Evolutionary conservation across 53 echinoderm and acorn worm species (phyloP), one percentile per base, ranked within the genome.

Genomic region (Paracentrotus lividus): DNA sequence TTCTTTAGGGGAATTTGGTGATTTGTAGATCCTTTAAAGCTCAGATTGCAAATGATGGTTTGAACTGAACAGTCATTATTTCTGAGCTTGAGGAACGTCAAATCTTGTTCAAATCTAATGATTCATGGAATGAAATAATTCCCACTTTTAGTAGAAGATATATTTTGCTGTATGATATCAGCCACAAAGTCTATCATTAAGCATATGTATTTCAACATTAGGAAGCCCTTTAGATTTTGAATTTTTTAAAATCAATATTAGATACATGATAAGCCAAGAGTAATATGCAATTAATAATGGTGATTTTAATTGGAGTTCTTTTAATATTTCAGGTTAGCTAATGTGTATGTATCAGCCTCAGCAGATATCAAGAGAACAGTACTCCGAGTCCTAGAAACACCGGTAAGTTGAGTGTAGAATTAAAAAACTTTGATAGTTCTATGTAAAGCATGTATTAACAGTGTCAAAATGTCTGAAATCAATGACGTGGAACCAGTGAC

Each of bases 341-440:
- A 93, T 59, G 97, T 99, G 24, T 99, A 99, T 59, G 99, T 99
- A 15, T 95, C 94, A 31, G 96, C 99, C 40, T 88, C 96, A 68
- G 96, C 99, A 53, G 93, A 93, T 27, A 95, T 97, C 94, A 99
- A 99, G 86, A 96, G 99, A 86, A 94, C 96, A 23, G 97, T 99
- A 34, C 95, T 99, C 2, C 90, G 99, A 42, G 97, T 96, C 23
- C 88, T 99, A 66, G 99, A 99, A 93, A 94, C 96, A 32, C 99
- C 99, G 32, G 99, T 99, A 94, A 97, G 97, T 95, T 84, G 81
- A 47, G 12, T 10, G 16, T 9, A 12, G n/a, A 40, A 76, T 76
- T 42, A 4, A 0, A 76, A 76, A 4, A 18, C 13, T 29, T 2
- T 31, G 64, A 12, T 10, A 64, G 1, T 64, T 64, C 16, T 57